Percentiles rank a stretch among this genome's conserved stretches.
phyloP scores from a whole-genome alignment of 1,140 invertebrate genomes.

The Neodiprion pinetum region DNA sequence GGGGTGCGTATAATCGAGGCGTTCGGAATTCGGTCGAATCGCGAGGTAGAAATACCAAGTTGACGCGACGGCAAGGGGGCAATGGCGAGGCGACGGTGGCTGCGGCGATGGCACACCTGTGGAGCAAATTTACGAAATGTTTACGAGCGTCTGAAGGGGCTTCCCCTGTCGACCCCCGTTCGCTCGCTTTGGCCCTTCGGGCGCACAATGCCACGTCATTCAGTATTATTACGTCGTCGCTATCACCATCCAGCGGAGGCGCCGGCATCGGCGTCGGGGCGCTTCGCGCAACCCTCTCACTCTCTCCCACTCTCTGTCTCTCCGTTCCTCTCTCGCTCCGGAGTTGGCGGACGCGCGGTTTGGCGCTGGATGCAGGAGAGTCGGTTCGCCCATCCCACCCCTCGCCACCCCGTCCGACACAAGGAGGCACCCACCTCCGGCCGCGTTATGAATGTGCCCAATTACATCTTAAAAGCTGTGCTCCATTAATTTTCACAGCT shows the following conservation, averaged over 20 bases:
- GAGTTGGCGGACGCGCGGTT: background rate
- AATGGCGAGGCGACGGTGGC: conserved; percentile 51
- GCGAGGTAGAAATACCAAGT: background rate
- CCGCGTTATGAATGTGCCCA: conserved; percentile 70
- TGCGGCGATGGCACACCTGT: conserved; percentile 59
- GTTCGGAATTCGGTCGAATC: background rate
- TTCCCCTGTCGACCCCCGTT: conserved; percentile 34
- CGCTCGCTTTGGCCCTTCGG: conserved; percentile 33
- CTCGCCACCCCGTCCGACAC: conserved; percentile 19
- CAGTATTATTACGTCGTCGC: conserved; percentile 52
- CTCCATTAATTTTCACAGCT: conserved; percentile 73
- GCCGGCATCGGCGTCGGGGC: conserved; percentile 27
- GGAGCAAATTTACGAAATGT: conserved; percentile 64
- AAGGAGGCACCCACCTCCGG: conserved; percentile 28
- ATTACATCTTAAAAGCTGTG: conserved; percentile 73
- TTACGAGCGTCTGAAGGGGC: conserved; percentile 58
- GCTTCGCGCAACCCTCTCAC: conserved; percentile 33
- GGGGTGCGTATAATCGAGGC: background rate
- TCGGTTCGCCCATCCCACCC: background rate
- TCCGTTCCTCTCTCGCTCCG: conserved; percentile 16
- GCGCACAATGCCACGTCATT: conserved; percentile 52
- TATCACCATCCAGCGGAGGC: conserved; percentile 45
- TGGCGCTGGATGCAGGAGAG: background rate
- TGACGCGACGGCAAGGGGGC: conserved; percentile 34
- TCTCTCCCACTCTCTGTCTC: background rate